Base-by-base conservation (phyloP, 2,797 vertebrate genomes). In the Cyprinella venusta region DNA sequence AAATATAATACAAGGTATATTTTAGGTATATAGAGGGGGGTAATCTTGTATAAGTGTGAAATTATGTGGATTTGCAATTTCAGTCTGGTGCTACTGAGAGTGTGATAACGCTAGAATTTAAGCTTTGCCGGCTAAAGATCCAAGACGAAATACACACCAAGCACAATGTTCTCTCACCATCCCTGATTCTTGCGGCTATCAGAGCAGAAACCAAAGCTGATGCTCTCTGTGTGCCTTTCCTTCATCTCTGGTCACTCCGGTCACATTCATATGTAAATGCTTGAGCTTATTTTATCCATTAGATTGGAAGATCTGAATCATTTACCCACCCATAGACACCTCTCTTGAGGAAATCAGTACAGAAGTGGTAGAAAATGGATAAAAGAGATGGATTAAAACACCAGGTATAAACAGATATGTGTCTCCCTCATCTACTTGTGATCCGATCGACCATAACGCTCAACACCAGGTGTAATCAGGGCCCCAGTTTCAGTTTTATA, bases 41-140 rank as follows among this genome's bases (percentile, higher is more conserved):
- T 5, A 33, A 61, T 63, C n/a, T 26, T 30, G 16, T 48, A 64
- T 30, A 77, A 26, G 59, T 18, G 30, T 79, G 45, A 79, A 69
- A 56, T 69, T 18, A 80, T 45, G 21, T 68, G 50, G 48, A 54
- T 68, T 42, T 80, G 65, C 36, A 56, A 15, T 79, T 79, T 42
- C n/a, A 33, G 36, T 42, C 67, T 61, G n/a, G 65, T 80, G 78
- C 67, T 8, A 30, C 6, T 1, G 59, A 42, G 52, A 59, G 40
- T 6, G 4, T n/a, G 45, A 50, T 78, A 36, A 78, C 26, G 2
- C 26, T 16, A 15, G 38, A 40, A 30, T 54, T n/a, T n/a, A 54
- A n/a, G 21, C 52, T 54, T 54, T 54, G 52, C 1, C 18, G 3
- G 19, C 52, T 9, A 19, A 21, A 54, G 19, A 21, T 21, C 19